Evolutionary conservation across 2,797 vertebrate species (phyloP), one percentile per base, ranked within the genome.

Genomic region (Pagetopsis macropterus): DNA sequence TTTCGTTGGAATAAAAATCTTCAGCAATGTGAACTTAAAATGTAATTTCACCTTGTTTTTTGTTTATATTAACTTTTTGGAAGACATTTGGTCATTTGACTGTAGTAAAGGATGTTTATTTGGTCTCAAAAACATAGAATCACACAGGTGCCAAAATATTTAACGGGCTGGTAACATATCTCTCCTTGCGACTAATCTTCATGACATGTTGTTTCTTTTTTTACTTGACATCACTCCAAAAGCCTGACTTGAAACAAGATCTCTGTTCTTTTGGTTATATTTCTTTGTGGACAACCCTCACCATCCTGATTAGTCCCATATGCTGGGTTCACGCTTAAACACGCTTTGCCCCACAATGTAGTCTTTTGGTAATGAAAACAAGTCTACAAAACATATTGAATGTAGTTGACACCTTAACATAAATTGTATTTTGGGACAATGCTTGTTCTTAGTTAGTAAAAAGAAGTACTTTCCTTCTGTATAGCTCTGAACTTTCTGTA

Each of bases 281-380:
- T 52, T 83, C 80, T 84, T 72, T 86, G 74, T 83, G 48, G 82
- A 68, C 78, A 79, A 59, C 72, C 82, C 57, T 52, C 37, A 59
- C 59, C 72, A 75, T 83, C 72, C 66, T 89, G 77, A 91, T 90
- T 83, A 86, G 70, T 62, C 71, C 91, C 87, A 92, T 88, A 93
- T 94, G 94, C 55, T 79, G 59, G 67, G 72, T 87, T 87, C 73
- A 89, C 69, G 76, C 27, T 51, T 49, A 54, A 75, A 78, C 69
- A 73, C 40, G 64, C 69, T 52, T 23, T 51, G 40, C 7, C 69
- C 65, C 56, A 21, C 46, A 58, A 5, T 69, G 52, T 52, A 49
- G 50, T 63, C 60, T 61, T 59, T 27, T 27, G 21, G 46, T 66
- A 74, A 70, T 44, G 3, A 54, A 64, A 70, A 56, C 4, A 58